Base-by-base conservation (phyloP, 2,888 invertebrate species). In the Nasonia oneida region DNA sequence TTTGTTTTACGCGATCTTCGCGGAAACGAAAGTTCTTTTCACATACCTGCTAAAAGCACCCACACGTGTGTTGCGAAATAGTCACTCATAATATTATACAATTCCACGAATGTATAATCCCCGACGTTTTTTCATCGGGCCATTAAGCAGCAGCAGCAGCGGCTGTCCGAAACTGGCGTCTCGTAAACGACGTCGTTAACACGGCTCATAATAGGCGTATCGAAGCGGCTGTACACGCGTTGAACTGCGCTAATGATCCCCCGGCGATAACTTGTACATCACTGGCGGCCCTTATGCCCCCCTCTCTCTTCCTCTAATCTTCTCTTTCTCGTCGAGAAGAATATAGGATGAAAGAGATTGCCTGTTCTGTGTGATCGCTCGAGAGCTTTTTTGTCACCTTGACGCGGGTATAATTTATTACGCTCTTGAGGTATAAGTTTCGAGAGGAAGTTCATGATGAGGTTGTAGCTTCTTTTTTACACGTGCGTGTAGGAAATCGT, bases 141-240 rank as follows among this genome's bases (percentile, higher is more conserved):
- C 77, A 78, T 83, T 77, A 83, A 61, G 8, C 70, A 29, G 64
- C 29, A 29, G 39, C 6, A 8, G 39, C 29, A 29, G 39, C 39
- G n/a, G 53, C 18, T 71, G 64, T 83, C 75, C 67, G 50, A 75
- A 75, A 74, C 53, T 70, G n/a, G 23, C 15, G 29, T 39, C 67
- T 29, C 29, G n/a, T 70, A 71, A 81, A 81, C 71, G 85, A 81
- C 78, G 73, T 85, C 81, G 78, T 85, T 81, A 81, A 78, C 81
- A 64, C 50, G 73, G 42, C 77, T 78, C 71, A 57, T 53, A 76
- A 81, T 76, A 57, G 71, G 37, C 57, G 50, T 81, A 78, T 85
- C 53, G 57, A 42, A 37, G 18, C 23, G 78, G n/a, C 57, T 61
- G 8, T 61, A n/a, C n/a, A n/a, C 37, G 1, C 61, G 70, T 37